Evolutionary conservation across 1,140 invertebrate genomes (phyloP).

Genomic region (Sitobion miscanthi): DNA sequence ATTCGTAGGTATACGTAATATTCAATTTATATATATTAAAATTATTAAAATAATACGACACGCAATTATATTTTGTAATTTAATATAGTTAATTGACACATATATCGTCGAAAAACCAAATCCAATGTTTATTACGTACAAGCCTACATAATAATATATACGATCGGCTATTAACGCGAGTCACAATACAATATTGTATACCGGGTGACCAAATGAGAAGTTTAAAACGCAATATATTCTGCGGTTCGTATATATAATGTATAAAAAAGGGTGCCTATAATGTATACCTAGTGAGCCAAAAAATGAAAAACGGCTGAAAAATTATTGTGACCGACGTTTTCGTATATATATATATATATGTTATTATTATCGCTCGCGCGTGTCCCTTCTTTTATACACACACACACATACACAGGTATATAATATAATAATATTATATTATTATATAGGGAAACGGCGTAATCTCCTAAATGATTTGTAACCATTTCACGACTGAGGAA

Average conservation of each 20-base stretch:
- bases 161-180: neutral
- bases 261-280: neutral
- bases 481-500: slow-evolving; percentile 55
- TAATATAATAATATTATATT: slow-evolving; percentile 22
- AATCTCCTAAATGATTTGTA: slow-evolving; percentile 56
- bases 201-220: slow-evolving; percentile 25
- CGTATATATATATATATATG: neutral
- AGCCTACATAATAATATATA: no score
- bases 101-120: neutral
- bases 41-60: neutral
- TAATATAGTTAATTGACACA: neutral
- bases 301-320: slow-evolving; percentile 54
- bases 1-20: neutral
- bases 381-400: neutral
- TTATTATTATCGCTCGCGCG: neutral
- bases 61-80: neutral
- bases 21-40: neutral
- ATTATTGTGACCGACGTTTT: slow-evolving; percentile 50
- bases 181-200: neutral
- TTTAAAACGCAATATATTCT: slow-evolving; percentile 55
- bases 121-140: neutral
- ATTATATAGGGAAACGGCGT: neutral
- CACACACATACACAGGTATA: neutral
- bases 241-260: neutral
- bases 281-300: neutral